Evolutionary conservation across 2,113 vertebrate species (phyloP), one percentile per base, ranked within the genome.

Genomic region (Platysteira castanea): DNA sequence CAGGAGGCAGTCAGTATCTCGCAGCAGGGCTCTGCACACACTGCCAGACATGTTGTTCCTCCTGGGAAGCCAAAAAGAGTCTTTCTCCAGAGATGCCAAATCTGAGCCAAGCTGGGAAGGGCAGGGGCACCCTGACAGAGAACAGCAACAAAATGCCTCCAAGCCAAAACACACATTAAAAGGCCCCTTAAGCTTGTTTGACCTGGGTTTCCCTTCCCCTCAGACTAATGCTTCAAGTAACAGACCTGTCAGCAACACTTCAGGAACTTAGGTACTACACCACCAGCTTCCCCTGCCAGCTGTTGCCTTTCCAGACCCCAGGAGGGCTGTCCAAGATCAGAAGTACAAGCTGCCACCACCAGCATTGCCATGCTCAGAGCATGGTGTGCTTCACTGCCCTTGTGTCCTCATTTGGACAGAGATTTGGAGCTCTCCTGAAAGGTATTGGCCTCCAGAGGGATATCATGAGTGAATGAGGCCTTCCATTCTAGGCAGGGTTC

Each of bases 401-500:
- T 42, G 15, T 46, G 39, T 74, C 75, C 76, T 88, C 87, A 64
- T 84, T 70, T 77, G 67, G 75, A 70, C 27, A 35, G 65, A 52
- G 53, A 46, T 41, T 50, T 61, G 74, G 75, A 93, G 59, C 57
- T 85, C 42, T 83, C 61, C 63, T 61, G 76, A 90, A 88, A 91
- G 54, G 82, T 90, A 71, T 0, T 64, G 53, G 60, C 64, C 47
- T 76, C 68, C 57, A 87, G 47, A 6, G 47, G 61, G 85, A 86
- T 31, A 39, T 30, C 3, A 2, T 20, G 44, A 82, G 71, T 49
- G 59, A 83, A 91, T 61, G 52, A 67, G 52, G 59, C 68, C 79
- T 93, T 85, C 90, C 85, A 92, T 88, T 96, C 84, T 52, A 75
- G 67, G 79, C 42, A 80, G 47, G 59, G 52, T 71, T 92, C 63